Evolutionary conservation across 2,797 vertebrate species (phyloP).

Genomic region (Smutsia gigantea): DNA sequence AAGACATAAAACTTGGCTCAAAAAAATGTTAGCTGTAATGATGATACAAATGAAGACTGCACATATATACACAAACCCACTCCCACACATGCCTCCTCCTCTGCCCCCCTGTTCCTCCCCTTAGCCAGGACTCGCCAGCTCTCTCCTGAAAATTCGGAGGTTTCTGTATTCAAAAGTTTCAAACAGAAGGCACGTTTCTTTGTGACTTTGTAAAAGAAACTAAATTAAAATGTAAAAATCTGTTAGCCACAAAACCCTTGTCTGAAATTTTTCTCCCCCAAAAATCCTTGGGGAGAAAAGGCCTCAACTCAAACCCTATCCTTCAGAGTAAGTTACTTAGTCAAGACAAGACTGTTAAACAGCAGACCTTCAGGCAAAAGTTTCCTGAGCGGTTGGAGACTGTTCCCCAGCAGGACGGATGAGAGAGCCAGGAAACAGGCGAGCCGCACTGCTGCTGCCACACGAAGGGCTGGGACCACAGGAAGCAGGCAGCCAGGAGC

Average conservation of each 20-base stretch:
- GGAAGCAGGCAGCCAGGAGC: fast-evolving
- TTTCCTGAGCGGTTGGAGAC: neutral
- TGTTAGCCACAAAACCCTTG: neutral
- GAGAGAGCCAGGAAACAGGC: neutral
- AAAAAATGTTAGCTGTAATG: neutral
- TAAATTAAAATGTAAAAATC: neutral
- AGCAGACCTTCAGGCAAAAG: neutral
- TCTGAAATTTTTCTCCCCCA: neutral
- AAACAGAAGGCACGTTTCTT: neutral
- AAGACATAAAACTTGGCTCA: neutral
- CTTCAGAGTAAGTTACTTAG: neutral
- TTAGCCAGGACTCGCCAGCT: too few species aligned
- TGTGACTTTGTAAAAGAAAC: neutral
- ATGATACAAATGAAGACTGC: neutral
- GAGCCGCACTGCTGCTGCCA: fast-evolving
- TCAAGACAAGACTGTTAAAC: neutral
- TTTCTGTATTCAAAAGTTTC: neutral
- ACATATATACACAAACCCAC: fast-evolving
- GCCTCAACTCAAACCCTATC: neutral
- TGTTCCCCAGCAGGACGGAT: neutral
- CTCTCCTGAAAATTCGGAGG: neutral
- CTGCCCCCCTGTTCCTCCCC: too few species aligned
- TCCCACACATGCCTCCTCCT: too few species aligned
- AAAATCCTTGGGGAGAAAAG: neutral
- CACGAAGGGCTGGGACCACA: fast-evolving